Percentiles rank a stretch among this genome's conserved stretches.
Conservation (phyloP, 35 echinoderm and acorn worm species). For the Chiridota heheva region DNA sequence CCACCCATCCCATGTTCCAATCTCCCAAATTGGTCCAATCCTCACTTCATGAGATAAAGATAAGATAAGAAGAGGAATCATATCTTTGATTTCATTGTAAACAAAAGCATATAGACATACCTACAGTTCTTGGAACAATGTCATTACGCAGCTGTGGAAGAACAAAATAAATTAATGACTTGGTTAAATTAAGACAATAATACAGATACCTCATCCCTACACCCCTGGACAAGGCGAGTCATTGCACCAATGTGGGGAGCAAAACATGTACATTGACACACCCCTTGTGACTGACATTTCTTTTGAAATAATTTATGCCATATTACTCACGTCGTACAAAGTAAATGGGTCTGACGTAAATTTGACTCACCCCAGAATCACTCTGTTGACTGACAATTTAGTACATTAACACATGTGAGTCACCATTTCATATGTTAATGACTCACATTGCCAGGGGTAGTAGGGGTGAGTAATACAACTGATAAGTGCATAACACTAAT, state of each 20-base stretch:
- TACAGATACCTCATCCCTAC: too few species aligned
- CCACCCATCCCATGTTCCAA: neutral
- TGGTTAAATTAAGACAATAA: neutral
- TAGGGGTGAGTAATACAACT: too few species aligned
- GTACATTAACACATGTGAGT: too few species aligned
- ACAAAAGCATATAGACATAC: constrained; percentile 21
- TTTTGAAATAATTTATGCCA: neutral
- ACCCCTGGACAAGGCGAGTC: neutral
- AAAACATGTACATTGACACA: neutral
- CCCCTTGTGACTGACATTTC: neutral
- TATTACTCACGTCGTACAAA: neutral
- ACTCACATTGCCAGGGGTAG: too few species aligned
- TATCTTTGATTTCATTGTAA: neutral
- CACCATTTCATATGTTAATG: too few species aligned
- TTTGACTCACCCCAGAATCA: too few species aligned
- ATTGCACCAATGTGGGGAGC: neutral
- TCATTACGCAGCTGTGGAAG: constrained; percentile 57
- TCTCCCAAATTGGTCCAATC: neutral
- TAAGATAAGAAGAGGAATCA: neutral
- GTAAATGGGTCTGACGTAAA: too few species aligned
- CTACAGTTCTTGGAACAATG: constrained; percentile 84
- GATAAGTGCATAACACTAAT: too few species aligned
- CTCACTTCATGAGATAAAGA: neutral
- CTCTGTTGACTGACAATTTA: too few species aligned
- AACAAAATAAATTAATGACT: neutral